Conservation (phyloP, 1,140 invertebrate species). For the Halictus rubicundus region DNA sequence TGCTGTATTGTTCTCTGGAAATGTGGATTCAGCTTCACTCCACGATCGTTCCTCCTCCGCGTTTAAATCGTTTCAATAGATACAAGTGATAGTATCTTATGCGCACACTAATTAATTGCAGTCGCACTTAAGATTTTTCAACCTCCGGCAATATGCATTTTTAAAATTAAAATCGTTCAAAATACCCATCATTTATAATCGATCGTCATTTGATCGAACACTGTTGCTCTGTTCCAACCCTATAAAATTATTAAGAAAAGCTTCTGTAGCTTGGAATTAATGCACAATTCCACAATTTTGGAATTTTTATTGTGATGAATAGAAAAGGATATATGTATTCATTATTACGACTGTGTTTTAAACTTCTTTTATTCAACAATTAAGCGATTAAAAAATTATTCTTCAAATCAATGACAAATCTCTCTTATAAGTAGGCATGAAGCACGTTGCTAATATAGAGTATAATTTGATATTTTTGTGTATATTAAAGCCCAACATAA, state of each 20-base stretch:
- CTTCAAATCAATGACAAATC: neutral
- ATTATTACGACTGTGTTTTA: neutral
- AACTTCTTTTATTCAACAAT: slow-evolving; percentile 12
- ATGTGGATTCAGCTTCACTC: slow-evolving; percentile 75
- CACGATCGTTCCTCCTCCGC: slow-evolving; percentile 55
- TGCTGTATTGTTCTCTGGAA: slow-evolving; percentile 78
- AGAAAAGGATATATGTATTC: too few species aligned
- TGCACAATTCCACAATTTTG: too few species aligned
- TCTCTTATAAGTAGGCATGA: neutral
- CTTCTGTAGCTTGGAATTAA: too few species aligned
- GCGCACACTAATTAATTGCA: slow-evolving; percentile 13
- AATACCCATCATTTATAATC: neutral
- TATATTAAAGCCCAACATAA: slow-evolving; percentile 2
- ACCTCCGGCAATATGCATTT: neutral
- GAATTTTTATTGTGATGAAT: too few species aligned
- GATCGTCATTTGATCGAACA: too few species aligned
- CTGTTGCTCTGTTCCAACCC: too few species aligned
- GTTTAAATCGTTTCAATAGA: slow-evolving; percentile 54
- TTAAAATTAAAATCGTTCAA: neutral
- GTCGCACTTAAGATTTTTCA: neutral
- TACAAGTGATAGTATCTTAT: slow-evolving; percentile 27
- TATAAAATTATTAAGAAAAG: too few species aligned
- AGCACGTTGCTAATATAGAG: neutral
- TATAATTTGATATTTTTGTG: neutral
- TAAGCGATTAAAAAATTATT: slow-evolving; percentile 15